A percentile compares a stretch with the other conserved stretches of the same genome.
Conservation (phyloP, 2,113 vertebrate genomes). For the Circaetus gallicus region DNA sequence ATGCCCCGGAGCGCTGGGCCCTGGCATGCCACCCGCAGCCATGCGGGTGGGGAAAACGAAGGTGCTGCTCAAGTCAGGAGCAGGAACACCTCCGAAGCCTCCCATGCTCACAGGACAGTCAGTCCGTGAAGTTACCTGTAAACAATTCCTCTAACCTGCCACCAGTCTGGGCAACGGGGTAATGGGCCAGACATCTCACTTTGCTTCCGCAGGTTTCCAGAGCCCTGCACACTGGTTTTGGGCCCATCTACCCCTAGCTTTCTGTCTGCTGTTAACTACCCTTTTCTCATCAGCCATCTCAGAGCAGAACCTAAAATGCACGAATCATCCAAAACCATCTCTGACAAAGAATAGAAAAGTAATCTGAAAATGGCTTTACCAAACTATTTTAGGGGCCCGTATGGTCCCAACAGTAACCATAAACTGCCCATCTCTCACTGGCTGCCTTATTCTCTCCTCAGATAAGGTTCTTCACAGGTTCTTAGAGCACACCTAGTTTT, state of each 20-base stretch:
- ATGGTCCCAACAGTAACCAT: background rate
- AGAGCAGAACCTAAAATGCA: background rate
- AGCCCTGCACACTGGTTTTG: background rate
- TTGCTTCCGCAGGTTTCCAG: background rate
- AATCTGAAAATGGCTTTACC: background rate
- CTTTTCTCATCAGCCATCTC: background rate
- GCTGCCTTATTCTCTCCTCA: background rate
- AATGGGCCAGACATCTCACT: background rate
- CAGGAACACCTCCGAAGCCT: background rate
- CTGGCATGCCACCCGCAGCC: background rate
- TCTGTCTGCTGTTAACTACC: background rate
- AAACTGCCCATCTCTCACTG: background rate
- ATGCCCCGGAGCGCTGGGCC: background rate
- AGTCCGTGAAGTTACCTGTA: background rate
- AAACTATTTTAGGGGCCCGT: background rate
- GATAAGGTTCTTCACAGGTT: background rate
- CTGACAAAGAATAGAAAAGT: background rate
- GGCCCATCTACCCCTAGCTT: rapidly evolving
- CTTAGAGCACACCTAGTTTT: background rate
- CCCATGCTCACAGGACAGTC: background rate
- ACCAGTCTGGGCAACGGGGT: background rate
- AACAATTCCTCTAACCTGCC: background rate
- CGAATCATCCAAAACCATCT: background rate
- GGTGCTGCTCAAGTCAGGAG: background rate
- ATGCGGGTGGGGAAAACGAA: background rate